These are phyloP conservation scores for Pangasius macronema DNA, from an alignment of 2,797 vertebrate species.

Conservation along the genomic window DNA sequence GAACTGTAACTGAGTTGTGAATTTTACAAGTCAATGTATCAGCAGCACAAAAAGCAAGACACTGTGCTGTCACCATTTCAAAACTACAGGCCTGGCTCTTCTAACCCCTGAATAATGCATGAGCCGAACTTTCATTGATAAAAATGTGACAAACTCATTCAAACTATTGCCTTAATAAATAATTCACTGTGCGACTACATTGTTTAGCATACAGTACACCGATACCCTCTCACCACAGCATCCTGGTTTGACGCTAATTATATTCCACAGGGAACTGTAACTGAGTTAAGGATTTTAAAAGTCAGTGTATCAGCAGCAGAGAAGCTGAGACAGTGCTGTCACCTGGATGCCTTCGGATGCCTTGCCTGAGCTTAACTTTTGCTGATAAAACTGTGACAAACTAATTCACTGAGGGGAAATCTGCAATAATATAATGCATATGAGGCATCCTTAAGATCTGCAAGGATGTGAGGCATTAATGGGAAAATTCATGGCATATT, in stretches of 20 bases:
- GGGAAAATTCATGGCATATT: slow-evolving; percentile 29
- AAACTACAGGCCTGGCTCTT: slow-evolving; percentile 20
- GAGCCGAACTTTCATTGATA: slow-evolving; percentile 21
- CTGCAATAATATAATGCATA: slow-evolving; percentile 3
- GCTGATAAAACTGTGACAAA: slow-evolving; percentile 4
- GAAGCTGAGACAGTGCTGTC: neutral
- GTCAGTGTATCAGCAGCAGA: neutral
- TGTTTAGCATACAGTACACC: slow-evolving; percentile 12
- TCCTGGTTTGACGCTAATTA: neutral
- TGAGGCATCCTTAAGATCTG: neutral
- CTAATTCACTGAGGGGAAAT: slow-evolving; percentile 13
- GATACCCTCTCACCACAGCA: neutral
- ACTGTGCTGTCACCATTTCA: slow-evolving; percentile 8
- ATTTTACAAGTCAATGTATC: slow-evolving; percentile 39
- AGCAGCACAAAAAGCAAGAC: slow-evolving; percentile 10
- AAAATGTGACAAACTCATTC: slow-evolving; percentile 24
- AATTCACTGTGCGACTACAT: slow-evolving; percentile 31
- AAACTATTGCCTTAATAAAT: slow-evolving; percentile 38
- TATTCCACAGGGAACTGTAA: slow-evolving; percentile 11
- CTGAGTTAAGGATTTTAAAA: slow-evolving; percentile 17
- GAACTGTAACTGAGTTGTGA: slow-evolving; percentile 18
- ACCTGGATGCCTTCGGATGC: slow-evolving; percentile 7
- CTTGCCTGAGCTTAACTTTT: slow-evolving; percentile 11
- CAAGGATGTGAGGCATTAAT: slow-evolving; percentile 8
- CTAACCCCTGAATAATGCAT: slow-evolving; percentile 38